Evolutionary conservation across 2,888 invertebrate species (phyloP).

Genomic region (Isotomurus palustris): DNA sequence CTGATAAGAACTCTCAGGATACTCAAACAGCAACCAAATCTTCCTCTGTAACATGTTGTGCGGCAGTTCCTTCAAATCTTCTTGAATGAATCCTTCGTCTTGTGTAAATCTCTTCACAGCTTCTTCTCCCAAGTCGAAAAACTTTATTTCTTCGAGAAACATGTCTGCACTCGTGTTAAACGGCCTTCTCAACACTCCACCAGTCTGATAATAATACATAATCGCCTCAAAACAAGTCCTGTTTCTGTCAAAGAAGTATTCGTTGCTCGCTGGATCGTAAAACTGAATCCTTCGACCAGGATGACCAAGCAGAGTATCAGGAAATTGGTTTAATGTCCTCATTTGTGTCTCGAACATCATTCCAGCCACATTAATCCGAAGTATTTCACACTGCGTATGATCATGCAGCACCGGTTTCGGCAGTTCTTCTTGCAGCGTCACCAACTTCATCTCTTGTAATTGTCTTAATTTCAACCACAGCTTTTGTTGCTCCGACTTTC

Average conservation of each 20-base stretch:
- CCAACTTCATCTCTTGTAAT: too few relatives aligned
- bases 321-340: slow-evolving; percentile 23
- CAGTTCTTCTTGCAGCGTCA: neutral
- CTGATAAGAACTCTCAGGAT: slow-evolving; percentile 34
- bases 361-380: slow-evolving; percentile 32
- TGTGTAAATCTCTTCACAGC: slow-evolving; percentile 15
- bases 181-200: slow-evolving; percentile 30
- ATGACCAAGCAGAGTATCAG: slow-evolving; percentile 31
- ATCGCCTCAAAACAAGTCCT: slow-evolving; percentile 33
- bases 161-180: slow-evolving; percentile 19
- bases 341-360: slow-evolving; percentile 16
- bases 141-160: slow-evolving; percentile 37
- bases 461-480: neutral
- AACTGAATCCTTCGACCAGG: slow-evolving; percentile 14
- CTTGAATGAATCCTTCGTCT: slow-evolving; percentile 29
- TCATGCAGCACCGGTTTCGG: slow-evolving; percentile 21
- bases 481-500: slow-evolving; percentile 2
- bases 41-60: slow-evolving; percentile 30
- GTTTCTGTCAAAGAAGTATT: slow-evolving; percentile 39
- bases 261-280: slow-evolving; percentile 19
- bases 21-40: slow-evolving; percentile 42
- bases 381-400: slow-evolving; percentile 16
- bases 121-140: slow-evolving; percentile 30
- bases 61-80: slow-evolving; percentile 22
- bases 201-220: slow-evolving; percentile 38